Base-by-base conservation (phyloP, 1,140 invertebrate genomes). In the Euschistus heros region DNA sequence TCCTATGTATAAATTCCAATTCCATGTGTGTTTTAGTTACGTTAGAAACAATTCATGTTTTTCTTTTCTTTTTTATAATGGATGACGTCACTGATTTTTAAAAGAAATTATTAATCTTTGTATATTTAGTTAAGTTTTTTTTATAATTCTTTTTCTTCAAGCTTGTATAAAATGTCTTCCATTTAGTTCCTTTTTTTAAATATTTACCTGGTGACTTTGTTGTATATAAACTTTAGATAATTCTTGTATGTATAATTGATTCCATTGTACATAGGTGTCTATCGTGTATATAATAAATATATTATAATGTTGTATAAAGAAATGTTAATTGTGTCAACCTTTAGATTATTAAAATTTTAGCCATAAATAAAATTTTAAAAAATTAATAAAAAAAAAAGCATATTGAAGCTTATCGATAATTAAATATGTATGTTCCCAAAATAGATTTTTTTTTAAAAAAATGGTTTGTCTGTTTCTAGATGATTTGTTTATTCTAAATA, bases 101-200 rank as follows among this genome's bases (percentile, higher is more conserved):
- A 37, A 37, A 37, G 8, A 37, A 37, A 37, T 37, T 6, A 37
- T 6, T 37, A 37, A 37, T 10, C 10, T 37, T 6, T 10, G 8
- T 37, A 37, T 10, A 37, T 37, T 37, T 37, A 37, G 13, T 37
- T 37, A 37, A 37, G 33, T 6, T 37, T 37, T 37, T 37, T 37
- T 37, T 1, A 6, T 10, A 37, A 10, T 37, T 6, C 1, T 37
- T 37, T 37, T 37, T 10, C 8, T 37, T 10, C 33, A 37, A 37
- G 33, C 8, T 37, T 37, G 24, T 24, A 46, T 26, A 62, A 62
- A 46, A 46, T 42, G 61, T 62, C 61, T 62, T 62, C 61, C 61
- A 62, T 62, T 62, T 62, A 62, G 61, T 62, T 62, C 61, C 61
- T 62, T 47, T 24, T 20, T 62, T 62, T 62, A 46, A 24, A 14